phyloP scores from a whole-genome alignment of 2,113 vertebrate species.

The Tapirus terrestris region DNA sequence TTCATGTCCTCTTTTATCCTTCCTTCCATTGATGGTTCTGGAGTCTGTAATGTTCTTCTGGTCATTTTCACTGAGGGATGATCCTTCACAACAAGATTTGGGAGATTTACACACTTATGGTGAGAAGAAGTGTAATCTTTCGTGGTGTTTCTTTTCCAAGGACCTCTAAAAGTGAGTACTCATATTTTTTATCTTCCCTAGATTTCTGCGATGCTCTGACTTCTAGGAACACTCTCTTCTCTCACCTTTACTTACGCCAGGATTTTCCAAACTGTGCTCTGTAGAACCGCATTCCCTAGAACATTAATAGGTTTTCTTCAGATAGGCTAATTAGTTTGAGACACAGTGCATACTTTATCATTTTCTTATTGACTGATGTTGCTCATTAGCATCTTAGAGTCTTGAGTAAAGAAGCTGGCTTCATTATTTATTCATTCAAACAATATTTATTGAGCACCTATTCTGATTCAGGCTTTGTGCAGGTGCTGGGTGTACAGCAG shows the following conservation, averaged over 20 bases:
- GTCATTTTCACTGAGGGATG: not conserved
- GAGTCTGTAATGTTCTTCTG: not conserved
- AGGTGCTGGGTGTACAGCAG: too few species aligned
- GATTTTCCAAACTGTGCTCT: not conserved
- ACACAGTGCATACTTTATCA: not conserved
- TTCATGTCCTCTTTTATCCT: not conserved
- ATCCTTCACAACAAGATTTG: not conserved
- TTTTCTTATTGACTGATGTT: conserved; percentile 37
- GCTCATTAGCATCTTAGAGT: not conserved
- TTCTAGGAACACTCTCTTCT: not conserved
- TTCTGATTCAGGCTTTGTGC: not conserved
- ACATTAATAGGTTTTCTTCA: not conserved
- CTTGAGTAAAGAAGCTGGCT: not conserved
- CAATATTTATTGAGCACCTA: not conserved
- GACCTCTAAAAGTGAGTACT: not conserved
- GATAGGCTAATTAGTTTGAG: conserved; percentile 15
- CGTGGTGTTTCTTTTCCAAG: not conserved
- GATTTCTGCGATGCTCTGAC: not conserved
- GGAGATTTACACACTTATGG: not conserved
- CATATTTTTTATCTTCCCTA: not conserved
- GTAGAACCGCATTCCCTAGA: not conserved
- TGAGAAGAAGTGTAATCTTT: not conserved
- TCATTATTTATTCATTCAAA: conserved; percentile 26
- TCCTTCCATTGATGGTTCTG: not conserved
- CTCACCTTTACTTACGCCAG: not conserved